A percentile compares a stretch with the other conserved stretches of the same genome.
These are phyloP conservation scores for Thunnus albacares DNA, from an alignment of 2,797 vertebrate genomes.

Conservation along the genomic window DNA sequence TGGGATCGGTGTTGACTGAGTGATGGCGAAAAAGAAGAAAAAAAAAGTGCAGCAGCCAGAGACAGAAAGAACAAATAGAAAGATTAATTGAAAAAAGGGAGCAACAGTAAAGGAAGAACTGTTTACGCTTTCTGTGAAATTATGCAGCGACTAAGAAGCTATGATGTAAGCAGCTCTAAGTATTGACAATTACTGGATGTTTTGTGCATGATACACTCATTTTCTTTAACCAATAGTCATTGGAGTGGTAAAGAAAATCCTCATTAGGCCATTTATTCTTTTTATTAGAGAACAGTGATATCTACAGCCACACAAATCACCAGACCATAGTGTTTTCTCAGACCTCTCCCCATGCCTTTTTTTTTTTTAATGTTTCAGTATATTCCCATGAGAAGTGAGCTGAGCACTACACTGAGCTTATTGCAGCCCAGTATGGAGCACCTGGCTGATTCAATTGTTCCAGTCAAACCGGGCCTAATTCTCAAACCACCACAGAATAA, in stretches of 20 bases:
- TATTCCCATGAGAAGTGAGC: conserved; percentile 37
- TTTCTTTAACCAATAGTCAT: conserved; percentile 12
- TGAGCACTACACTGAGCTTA: conserved; percentile 42
- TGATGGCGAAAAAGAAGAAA: conserved; percentile 12
- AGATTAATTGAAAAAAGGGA: conserved; percentile 38
- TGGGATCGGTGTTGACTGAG: conserved; percentile 27
- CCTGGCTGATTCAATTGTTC: conserved; percentile 57
- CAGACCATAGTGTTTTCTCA: conserved; percentile 5
- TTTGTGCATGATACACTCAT: conserved; percentile 25
- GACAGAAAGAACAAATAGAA: conserved; percentile 36
- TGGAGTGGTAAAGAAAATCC: conserved; percentile 13
- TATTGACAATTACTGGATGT: conserved; percentile 30
- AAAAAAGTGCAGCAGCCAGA: conserved; percentile 2
- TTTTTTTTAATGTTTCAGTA: not conserved
- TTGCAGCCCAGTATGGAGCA: conserved; percentile 48
- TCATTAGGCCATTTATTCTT: conserved; percentile 8
- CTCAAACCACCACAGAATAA: conserved; percentile 35
- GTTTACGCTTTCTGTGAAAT: conserved; percentile 36
- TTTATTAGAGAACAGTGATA: conserved; percentile 19
- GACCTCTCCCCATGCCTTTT: not conserved
- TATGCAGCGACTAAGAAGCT: conserved; percentile 25
- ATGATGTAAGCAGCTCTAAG: conserved; percentile 27
- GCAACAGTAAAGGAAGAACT: conserved; percentile 4
- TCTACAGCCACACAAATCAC: conserved; percentile 27
- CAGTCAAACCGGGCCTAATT: conserved; percentile 52